Conservation (phyloP, 1,140 invertebrate species). For the Aphidius ervi region DNA sequence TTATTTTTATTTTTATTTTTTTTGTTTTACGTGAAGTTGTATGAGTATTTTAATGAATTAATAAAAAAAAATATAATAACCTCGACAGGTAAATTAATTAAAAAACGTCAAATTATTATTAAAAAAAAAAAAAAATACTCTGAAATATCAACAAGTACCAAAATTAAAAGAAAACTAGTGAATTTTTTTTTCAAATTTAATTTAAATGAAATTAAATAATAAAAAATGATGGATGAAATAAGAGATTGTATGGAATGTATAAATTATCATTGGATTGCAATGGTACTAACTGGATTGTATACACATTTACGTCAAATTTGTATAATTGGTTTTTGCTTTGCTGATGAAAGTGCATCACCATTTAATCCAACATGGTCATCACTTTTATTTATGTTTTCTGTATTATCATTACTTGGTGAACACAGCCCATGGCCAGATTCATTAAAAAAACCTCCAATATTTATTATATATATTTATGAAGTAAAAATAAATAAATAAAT, state of each 20-base stretch:
- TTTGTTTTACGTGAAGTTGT: not conserved
- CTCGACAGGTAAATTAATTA: too few relatives aligned
- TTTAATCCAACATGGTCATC: conserved; percentile 45
- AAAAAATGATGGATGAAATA: conserved; percentile 35
- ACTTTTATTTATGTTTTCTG: conserved; percentile 43
- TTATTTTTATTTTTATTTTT: too few relatives aligned
- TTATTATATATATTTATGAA: conserved; percentile 48
- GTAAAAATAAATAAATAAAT: conserved; percentile 25
- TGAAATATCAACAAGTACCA: too few relatives aligned
- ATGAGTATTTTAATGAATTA: not conserved
- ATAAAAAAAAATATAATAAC: too few relatives aligned
- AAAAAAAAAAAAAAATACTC: too few relatives aligned
- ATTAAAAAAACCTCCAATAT: conserved; percentile 46
- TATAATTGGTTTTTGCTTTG: conserved; percentile 45
- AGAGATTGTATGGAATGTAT: conserved; percentile 37
- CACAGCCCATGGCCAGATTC: conserved; percentile 49
- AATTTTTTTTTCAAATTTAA: not conserved
- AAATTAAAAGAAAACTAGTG: too few relatives aligned
- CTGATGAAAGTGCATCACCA: conserved; percentile 28
- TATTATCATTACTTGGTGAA: conserved; percentile 46
- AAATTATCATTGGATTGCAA: conserved; percentile 46
- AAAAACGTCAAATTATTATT: too few relatives aligned
- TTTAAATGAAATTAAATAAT: not conserved
- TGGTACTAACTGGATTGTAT: conserved; percentile 45
- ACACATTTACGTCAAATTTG: conserved; percentile 47